Evolutionary conservation across 2,113 vertebrate genomes (phyloP).

Genomic region (Saimiri boliviensis): DNA sequence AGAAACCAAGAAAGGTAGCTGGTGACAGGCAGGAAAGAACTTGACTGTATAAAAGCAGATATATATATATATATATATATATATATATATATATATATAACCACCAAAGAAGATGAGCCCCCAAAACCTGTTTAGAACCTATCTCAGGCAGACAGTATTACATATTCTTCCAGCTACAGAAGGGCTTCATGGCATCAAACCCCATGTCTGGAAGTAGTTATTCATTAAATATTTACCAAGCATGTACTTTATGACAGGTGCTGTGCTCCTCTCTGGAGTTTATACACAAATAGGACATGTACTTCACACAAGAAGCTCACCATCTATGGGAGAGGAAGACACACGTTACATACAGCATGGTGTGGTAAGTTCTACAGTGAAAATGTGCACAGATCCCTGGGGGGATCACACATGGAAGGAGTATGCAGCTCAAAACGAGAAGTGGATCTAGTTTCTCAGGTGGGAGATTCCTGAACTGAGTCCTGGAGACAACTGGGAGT

Average conservation of each 20-base stretch:
- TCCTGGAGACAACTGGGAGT: not conserved
- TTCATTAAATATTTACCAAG: not conserved
- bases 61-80: no score
- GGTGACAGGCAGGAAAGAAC: not conserved
- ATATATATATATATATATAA: no score
- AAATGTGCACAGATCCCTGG: not conserved
- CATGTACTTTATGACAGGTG: not conserved
- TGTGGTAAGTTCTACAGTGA: not conserved
- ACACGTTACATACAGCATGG: rapidly evolving
- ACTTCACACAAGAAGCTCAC: not conserved
- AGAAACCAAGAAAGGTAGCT: not conserved
- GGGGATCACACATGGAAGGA: rapidly evolving
- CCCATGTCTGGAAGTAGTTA: not conserved
- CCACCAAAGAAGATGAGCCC: not conserved
- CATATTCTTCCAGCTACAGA: no score
- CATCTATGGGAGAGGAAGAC: not conserved
- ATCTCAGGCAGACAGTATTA: not conserved
- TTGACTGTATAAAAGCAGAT: not conserved
- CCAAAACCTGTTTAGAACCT: not conserved
- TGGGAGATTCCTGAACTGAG: not conserved
- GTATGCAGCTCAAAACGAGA: not conserved
- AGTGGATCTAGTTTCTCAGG: not conserved
- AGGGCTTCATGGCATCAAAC: not conserved
- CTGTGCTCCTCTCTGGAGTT: not conserved
- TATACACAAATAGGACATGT: not conserved